Evolutionary conservation across 1,140 invertebrate species (phyloP), one percentile per base, ranked within the genome.

Genomic region (Oreohelix idahoensis): DNA sequence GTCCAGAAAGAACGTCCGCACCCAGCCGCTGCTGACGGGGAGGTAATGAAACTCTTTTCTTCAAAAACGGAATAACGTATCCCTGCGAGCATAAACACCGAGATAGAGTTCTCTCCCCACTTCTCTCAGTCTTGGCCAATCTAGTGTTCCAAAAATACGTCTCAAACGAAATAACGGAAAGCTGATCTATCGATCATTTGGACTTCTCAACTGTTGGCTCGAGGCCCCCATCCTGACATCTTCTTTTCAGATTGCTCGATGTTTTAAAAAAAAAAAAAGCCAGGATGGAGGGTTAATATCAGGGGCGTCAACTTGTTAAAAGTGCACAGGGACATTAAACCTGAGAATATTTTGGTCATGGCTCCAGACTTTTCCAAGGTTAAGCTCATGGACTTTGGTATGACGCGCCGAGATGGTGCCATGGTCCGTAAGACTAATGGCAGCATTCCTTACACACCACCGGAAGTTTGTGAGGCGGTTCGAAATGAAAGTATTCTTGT

Each of bases 321-420:
- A 70, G 93, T 93, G 36, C 90, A 93, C 77, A 87, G 92, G 49
- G 93, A 94, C 85, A 91, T 93, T 35, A 97, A 97, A 92, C 93
- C 96, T 29, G 95, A 96, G 88, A 96, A 96, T 90, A 94, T 96
- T 63, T 92, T 96, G 20, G 94, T 96, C 17, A 96, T 96, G 91
- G 95, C 96, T 87, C 96, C 95, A 71, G 97, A 98, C 89, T 97
- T 97, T 92, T 96, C 96, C 66, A 94, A 96, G 84, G 96, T 99
- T 32, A 99, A 99, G 93, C 93, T 99, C 66, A 98, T 97, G 90
- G 98, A 99, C 93, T 99, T 99, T 89, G 98, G 98, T 0, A 96
- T 98, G 92, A 94, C 96, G 0, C 93, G 95, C 39, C 93, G 94
- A 85, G 95, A 95, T 73, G 96, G 96, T 0, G 93, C 94, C 1